Percentiles rank a stretch among this genome's conserved stretches.
Conservation (phyloP, 2,797 vertebrate genomes). For the Eulemur albifrons region DNA sequence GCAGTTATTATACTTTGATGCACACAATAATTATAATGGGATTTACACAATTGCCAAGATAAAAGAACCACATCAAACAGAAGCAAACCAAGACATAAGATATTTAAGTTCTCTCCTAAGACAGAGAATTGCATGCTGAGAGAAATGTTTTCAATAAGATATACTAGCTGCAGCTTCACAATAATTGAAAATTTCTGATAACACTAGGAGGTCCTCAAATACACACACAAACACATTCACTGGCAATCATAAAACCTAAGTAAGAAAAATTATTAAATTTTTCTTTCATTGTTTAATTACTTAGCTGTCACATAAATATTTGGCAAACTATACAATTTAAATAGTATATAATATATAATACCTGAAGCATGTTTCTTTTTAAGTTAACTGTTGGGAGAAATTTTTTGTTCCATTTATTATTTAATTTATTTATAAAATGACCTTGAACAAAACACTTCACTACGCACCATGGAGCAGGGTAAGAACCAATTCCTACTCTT, state of each 20-base stretch:
- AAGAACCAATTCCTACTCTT: neutral
- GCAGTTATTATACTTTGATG: constrained; percentile 9
- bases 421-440: constrained; percentile 6
- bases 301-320: constrained; percentile 48
- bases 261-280: constrained; percentile 33
- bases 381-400: neutral
- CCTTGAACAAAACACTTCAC: neutral
- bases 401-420: constrained; percentile 21
- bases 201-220: constrained; percentile 8
- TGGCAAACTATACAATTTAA: neutral
- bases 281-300: constrained; percentile 34
- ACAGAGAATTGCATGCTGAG: neutral
- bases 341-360: neutral
- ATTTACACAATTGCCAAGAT: constrained; percentile 21
- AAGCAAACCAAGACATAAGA: constrained; percentile 13
- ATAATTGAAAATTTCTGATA: constrained; percentile 52
- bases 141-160: constrained; percentile 19
- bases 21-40: constrained; percentile 22
- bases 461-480: neutral
- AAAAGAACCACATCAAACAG: constrained; percentile 48
- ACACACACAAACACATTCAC: neutral
- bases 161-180: neutral
- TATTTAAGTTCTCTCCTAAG: neutral
- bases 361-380: neutral
- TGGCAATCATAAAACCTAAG: constrained; percentile 24